Percentiles rank a stretch among this genome's conserved stretches.
Evolutionary conservation across 2,113 vertebrate genomes (phyloP).

Genomic region (Oxyura jamaicensis): DNA sequence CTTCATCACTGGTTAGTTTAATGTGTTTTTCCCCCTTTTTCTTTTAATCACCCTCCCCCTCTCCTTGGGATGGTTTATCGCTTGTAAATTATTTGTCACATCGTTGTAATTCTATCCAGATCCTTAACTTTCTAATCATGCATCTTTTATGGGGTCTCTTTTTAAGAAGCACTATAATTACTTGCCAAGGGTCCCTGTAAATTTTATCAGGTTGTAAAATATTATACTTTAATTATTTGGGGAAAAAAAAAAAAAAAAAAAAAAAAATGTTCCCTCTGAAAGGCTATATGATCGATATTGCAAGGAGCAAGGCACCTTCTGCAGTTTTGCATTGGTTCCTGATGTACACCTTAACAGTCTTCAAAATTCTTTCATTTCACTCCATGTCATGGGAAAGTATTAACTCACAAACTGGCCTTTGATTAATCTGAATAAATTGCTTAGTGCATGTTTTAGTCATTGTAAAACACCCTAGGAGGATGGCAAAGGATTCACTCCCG

Average conservation of each 20-base stretch:
- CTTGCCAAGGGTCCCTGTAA: constrained; percentile 80
- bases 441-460: background rate
- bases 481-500: background rate
- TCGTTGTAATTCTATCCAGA: constrained; percentile 80
- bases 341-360: background rate
- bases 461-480: background rate
- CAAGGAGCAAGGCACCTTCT: background rate
- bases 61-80: constrained; percentile 75
- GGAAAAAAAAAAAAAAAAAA: constrained; percentile 37
- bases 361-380: background rate
- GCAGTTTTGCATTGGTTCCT: background rate
- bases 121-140: constrained; percentile 84
- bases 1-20: constrained; percentile 77
- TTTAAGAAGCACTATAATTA: constrained; percentile 85
- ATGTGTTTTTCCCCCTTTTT: constrained; percentile 30
- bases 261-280: constrained; percentile 63
- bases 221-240: constrained; percentile 84
- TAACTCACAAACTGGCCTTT: background rate
- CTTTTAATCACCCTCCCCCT: constrained; percentile 44
- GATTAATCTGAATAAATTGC: background rate
- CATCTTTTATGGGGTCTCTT: constrained; percentile 82
- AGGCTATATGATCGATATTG: constrained; percentile 63
- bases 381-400: background rate
- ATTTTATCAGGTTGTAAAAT: constrained; percentile 84
- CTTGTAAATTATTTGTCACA: constrained; percentile 84